Evolutionary conservation across 2,113 vertebrate genomes (phyloP).

Genomic region (Candoia aspera): DNA sequence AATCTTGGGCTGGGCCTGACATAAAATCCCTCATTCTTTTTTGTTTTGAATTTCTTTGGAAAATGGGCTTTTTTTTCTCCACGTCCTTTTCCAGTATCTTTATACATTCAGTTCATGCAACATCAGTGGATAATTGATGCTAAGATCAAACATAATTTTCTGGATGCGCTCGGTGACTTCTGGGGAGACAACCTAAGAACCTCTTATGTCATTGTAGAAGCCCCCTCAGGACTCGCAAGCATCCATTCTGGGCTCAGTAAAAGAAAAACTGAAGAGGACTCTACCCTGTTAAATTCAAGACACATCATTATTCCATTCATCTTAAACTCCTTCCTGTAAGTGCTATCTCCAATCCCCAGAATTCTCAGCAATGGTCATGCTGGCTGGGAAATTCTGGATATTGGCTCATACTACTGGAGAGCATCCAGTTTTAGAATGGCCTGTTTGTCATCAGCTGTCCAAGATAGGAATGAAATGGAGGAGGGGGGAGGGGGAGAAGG

Average conservation of each 20-base stretch:
- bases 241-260: background rate
- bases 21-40: background rate
- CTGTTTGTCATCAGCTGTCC: background rate
- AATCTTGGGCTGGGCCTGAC: no score
- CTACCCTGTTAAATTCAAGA: background rate
- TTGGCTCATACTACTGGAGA: background rate
- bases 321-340: background rate
- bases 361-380: background rate
- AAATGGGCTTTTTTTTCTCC: background rate
- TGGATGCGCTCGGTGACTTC: background rate
- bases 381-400: background rate
- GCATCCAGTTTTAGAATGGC: background rate
- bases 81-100: background rate
- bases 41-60: background rate
- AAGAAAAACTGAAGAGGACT: background rate
- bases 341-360: background rate
- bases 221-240: background rate
- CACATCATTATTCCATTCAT: background rate
- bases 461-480: background rate
- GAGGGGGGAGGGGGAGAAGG: no score
- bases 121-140: background rate
- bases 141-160: background rate
- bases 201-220: background rate
- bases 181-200: background rate
- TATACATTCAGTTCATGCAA: background rate